Conservation (phyloP, 2,113 vertebrate genomes). For the Bubo scandiacus region DNA sequence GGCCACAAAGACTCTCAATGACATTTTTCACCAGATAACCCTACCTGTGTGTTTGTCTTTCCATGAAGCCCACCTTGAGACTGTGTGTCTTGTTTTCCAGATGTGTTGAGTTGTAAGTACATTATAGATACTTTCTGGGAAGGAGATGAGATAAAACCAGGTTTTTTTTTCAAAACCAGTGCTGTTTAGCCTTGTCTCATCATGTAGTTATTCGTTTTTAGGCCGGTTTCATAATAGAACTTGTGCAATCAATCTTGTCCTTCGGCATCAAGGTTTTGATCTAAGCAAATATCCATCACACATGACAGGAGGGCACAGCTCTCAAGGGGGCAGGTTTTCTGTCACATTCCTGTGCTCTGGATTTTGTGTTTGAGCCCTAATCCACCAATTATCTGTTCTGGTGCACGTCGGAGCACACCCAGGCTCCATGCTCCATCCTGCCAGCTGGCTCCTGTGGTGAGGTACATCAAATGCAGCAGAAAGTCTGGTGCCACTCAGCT, state of each 20-base stretch:
- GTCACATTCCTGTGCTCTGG: background rate
- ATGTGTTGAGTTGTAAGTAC: background rate
- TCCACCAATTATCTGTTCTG: background rate
- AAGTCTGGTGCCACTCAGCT: background rate
- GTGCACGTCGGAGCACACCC: background rate
- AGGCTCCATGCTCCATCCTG: background rate
- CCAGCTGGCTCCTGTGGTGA: background rate
- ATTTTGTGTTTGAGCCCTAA: background rate
- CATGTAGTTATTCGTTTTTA: background rate
- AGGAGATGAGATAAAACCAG: background rate
- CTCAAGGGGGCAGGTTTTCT: background rate
- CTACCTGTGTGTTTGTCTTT: background rate
- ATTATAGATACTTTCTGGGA: background rate
- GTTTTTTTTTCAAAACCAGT: background rate
- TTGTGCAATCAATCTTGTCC: background rate
- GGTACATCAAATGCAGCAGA: background rate
- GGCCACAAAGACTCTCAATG: background rate
- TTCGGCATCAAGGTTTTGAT: background rate
- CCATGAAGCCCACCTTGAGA: background rate
- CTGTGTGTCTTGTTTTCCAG: background rate
- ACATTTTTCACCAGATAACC: background rate
- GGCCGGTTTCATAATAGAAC: constrained; percentile 6
- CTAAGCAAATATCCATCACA: background rate
- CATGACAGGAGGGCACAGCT: background rate
- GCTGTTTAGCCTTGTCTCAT: background rate